Percentiles rank a stretch among this genome's conserved stretches.
Evolutionary conservation across 2,888 invertebrate genomes (phyloP).

Genomic region (Stenolophus ochropezus): DNA sequence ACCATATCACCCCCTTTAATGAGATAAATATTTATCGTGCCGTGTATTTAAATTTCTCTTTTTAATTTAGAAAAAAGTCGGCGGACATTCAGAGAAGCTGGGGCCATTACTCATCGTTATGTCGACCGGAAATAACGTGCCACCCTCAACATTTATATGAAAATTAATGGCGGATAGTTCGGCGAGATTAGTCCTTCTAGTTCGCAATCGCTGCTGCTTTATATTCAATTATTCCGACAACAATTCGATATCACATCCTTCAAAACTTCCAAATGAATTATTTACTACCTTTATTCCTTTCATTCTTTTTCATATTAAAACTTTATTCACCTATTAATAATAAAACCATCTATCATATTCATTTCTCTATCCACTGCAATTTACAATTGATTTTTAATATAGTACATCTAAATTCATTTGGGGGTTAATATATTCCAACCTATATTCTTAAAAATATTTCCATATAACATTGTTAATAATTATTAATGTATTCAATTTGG

Average conservation of each 20-base stretch:
- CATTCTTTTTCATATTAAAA: not conserved
- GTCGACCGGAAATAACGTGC: conserved; percentile 50
- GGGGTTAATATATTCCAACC: too few relatives aligned
- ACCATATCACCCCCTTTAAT: conserved; percentile 7
- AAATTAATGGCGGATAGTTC: conserved; percentile 54
- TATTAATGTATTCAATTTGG: too few relatives aligned
- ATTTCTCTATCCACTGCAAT: too few relatives aligned
- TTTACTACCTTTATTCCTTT: not conserved
- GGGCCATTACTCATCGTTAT: conserved; percentile 52
- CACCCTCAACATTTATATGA: conserved; percentile 54
- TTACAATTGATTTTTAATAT: too few relatives aligned
- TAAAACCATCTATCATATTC: too few relatives aligned
- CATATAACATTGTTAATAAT: too few relatives aligned
- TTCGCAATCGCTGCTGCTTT: conserved; percentile 12
- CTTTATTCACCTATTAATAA: too few relatives aligned
- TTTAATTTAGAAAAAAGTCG: conserved; percentile 55
- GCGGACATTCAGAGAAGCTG: conserved; percentile 5
- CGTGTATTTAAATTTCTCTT: conserved; percentile 51
- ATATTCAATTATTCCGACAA: conserved; percentile 17
- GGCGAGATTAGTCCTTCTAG: conserved; percentile 13
- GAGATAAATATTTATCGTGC: conserved; percentile 48
- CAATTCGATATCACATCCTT: not conserved
- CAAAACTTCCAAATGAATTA: not conserved
- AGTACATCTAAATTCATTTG: too few relatives aligned
- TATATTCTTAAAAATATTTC: too few relatives aligned